Evolutionary conservation across 37 sponge, comb jelly and placozoan species (phyloP), one percentile per base, ranked within the genome.

Genomic region (Spongia lamella): DNA sequence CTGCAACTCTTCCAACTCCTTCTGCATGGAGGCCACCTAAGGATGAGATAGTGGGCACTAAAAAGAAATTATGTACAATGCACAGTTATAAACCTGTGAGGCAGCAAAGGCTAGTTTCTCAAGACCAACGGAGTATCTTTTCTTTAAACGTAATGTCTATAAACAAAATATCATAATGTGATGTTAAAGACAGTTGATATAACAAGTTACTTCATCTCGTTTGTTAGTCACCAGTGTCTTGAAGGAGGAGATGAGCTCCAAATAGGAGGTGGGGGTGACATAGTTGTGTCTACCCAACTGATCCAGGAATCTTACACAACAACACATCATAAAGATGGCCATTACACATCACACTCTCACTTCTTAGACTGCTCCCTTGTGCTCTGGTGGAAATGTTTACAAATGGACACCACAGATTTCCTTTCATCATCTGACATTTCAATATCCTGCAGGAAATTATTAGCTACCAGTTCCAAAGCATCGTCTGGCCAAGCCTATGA

Each of bases 61-160:
- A 29, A 63, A 3, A 31, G 33, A 3, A 63, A 37, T 9, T 5
- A 43, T 36, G 24, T 16, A 27, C 25, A 73, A n/a, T n/a, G 60
- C 15, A 30, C 60, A 21, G 57, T 59, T 29, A 3, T 66, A 68
- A 64, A 92, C 93, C 79, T 97, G 98, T 34, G 92, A 91, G 2
- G 99, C 90, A 47, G 99, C 99, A 88, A 92, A 98, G 29, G 83
- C 83, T 7, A 98, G 90, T 55, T 98, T 94, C 75, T 98, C 95
- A 53, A 98, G 78, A 20, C 99, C 99, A 33, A 91, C 92, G 37
- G 85, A 87, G 59, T 94, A 98, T 53, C 95, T 89, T 69, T 87
- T 84, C 89, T 98, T 98, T 63, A 84, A 66, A 68, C 47, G 47
- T 9, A 43, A 5, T 13, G 9, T 9, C 47, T 43, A 43, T 13